Base-by-base conservation (phyloP, 2,113 vertebrate genomes). In the Gymnarchus niloticus region DNA sequence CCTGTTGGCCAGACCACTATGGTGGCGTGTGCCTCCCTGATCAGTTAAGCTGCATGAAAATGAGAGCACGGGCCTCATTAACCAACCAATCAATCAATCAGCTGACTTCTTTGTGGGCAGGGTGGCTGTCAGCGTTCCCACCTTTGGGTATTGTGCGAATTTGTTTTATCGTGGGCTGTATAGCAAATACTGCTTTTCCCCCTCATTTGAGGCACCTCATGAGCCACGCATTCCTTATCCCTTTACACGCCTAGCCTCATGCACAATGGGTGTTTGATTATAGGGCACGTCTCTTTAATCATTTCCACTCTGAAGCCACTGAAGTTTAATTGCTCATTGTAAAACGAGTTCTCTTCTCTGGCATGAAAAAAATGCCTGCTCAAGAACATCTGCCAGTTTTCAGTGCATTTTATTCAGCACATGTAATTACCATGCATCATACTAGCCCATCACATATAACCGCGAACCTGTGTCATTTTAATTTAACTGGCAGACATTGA, bases 371-470 rank as follows among this genome's bases (percentile, higher is more conserved):
- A 25, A 48, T n/a, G 52, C 51, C 81, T 12, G 17, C 3, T n/a
- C 19, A 76, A 6, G 84, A 33, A 21, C 65, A 23, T 78, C 51
- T 44, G 69, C 51, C 8, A 23, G 84, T 33, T n/a, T 56, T 7
- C 44, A 28, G 49, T 10, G 33, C 84, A 56, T 77, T 44, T n/a
- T 49, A 77, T 56, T n/a, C 28, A n/a, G 23, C 46, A 51, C 69
- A 1, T 77, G 49, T 85, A 85, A 85, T 85, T 77, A 85, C 49
- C 51, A 10, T 46, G 46, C 82, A 83, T 59, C 59, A 4, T 59
- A 46, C 7, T 83, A 21, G 65, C 41, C 84, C 28, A 19, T 77
- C 84, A 54, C 49, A 33, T 37, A 41, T 6, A 28, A 14, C 8
- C 0, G 61, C 19, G 7, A 48, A 33, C 14, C 48, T 21, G 21